These are phyloP conservation scores for Trematocara macrostoma DNA, from an alignment of 2,113 vertebrate species.

Conservation along the genomic window DNA sequence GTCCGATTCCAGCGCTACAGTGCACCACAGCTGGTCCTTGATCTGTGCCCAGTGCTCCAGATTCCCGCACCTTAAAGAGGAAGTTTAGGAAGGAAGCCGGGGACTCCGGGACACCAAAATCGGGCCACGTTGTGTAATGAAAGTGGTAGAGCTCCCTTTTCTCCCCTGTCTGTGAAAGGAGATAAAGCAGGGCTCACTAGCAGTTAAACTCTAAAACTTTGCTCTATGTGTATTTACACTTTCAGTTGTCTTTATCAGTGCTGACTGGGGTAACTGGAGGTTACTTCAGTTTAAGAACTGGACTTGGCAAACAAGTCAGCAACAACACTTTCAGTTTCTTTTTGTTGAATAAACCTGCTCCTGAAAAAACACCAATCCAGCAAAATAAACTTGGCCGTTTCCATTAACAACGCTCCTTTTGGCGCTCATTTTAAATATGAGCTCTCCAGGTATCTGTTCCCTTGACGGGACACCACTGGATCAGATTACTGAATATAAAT, in stretches of 20 bases:
- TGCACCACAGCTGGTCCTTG: slow-evolving; percentile 89
- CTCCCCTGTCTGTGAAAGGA: slow-evolving; percentile 81
- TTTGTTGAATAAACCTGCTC: not conserved
- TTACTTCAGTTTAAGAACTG: not conserved
- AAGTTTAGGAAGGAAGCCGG: slow-evolving; percentile 97
- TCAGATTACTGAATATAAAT: no score
- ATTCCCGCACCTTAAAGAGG: slow-evolving; percentile 93
- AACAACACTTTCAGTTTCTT: slow-evolving; percentile 13
- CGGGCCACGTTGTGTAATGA: slow-evolving; percentile 99
- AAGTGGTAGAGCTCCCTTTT: slow-evolving; percentile 91
- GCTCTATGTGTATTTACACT: not conserved
- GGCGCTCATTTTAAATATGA: not conserved
- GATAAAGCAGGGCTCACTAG: not conserved
- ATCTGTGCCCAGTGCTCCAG: slow-evolving; percentile 80
- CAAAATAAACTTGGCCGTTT: not conserved
- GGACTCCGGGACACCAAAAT: slow-evolving; percentile 96
- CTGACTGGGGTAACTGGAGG: not conserved
- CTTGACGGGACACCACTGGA: no score
- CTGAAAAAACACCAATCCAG: not conserved
- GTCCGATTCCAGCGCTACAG: slow-evolving; percentile 94
- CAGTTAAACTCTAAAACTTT: not conserved
- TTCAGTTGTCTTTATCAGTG: not conserved
- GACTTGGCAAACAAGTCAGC: not conserved
- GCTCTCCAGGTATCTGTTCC: no score
- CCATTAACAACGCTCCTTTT: not conserved